Evolutionary conservation across 2,113 vertebrate genomes (phyloP).

Genomic region (Leiothrix lutea): DNA sequence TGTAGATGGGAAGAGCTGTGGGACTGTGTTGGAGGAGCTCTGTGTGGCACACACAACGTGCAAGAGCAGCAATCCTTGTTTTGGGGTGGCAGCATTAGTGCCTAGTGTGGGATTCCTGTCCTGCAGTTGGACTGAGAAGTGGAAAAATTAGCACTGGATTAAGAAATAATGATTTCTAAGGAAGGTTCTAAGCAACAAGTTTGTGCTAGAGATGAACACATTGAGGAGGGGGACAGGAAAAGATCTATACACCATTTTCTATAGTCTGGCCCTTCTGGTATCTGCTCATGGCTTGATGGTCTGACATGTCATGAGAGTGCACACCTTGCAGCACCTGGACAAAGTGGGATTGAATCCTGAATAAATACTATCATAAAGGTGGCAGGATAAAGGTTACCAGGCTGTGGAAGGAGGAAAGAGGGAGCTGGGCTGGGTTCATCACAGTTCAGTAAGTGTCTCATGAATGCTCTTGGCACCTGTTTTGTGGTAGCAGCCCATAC

Average conservation of each 20-base stretch:
- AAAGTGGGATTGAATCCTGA: neutral
- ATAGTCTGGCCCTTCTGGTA: neutral
- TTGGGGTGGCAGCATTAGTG: neutral
- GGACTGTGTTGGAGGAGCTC: neutral
- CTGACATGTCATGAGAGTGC: neutral
- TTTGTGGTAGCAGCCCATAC: neutral
- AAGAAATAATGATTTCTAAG: neutral
- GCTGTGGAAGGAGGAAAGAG: neutral
- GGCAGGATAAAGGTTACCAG: neutral
- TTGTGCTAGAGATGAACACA: neutral
- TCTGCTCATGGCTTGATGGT: rapidly evolving
- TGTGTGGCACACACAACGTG: neutral
- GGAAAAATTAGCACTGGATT: neutral
- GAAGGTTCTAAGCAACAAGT: neutral
- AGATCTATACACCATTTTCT: neutral
- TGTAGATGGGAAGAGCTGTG: rapidly evolving
- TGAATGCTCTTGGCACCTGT: neutral
- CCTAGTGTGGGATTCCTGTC: rapidly evolving
- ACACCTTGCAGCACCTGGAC: neutral
- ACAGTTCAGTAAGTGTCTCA: neutral
- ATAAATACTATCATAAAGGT: rapidly evolving
- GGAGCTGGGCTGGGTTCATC: neutral
- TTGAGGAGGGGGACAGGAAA: neutral
- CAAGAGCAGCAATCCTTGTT: neutral
- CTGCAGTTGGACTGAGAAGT: neutral